Evolutionary conservation across 2,113 vertebrate genomes (phyloP).

Genomic region (Promerops cafer): DNA sequence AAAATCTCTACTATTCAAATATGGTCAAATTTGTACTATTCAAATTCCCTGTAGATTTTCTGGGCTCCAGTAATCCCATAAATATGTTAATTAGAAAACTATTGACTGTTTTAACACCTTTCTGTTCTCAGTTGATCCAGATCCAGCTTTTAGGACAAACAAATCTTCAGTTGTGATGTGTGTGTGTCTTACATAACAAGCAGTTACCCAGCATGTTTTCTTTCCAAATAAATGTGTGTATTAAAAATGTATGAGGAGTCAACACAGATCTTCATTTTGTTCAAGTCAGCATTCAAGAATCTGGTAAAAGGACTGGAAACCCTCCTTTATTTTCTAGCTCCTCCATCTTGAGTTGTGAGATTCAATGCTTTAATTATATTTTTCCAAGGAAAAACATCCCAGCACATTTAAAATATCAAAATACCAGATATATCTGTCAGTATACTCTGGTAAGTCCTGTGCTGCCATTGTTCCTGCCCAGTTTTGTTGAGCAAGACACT

Average conservation of each 20-base stretch:
- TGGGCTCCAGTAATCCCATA: neutral
- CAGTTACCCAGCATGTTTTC: neutral
- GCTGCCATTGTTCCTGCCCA: neutral
- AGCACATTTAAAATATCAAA: neutral
- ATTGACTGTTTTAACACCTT: neutral
- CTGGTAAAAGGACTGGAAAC: neutral
- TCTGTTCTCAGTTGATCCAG: neutral
- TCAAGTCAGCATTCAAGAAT: neutral
- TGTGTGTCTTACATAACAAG: neutral
- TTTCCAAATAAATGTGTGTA: neutral
- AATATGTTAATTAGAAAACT: conserved; percentile 6
- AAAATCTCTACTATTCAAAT: neutral
- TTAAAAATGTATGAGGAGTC: neutral
- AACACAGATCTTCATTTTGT: neutral
- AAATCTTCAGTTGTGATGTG: neutral
- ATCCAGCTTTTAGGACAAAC: neutral
- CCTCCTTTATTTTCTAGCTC: neutral
- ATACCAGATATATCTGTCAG: neutral
- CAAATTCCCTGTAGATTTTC: neutral
- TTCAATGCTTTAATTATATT: neutral
- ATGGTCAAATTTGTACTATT: neutral
- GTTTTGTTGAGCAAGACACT: neutral
- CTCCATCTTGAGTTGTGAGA: neutral
- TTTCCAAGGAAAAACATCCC: neutral
- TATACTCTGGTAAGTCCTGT: neutral